Evolutionary conservation across 2,888 invertebrate species (phyloP), one percentile per base, ranked within the genome.

Genomic region (Watsonalla binaria): DNA sequence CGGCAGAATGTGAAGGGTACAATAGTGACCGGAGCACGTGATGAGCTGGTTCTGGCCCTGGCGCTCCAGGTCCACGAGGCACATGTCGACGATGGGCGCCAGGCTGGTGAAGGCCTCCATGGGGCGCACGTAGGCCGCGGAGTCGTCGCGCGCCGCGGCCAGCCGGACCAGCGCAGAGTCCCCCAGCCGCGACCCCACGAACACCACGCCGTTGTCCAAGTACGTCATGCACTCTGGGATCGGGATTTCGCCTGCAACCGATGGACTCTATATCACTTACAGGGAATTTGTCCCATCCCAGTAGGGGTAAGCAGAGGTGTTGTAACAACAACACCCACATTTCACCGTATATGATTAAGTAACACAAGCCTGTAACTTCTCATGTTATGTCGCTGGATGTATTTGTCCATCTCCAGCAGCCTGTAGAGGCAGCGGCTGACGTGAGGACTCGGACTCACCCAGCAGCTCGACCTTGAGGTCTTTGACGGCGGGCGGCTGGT

Each of bases 181-280:
- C 0, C 99, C 99, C 52, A 99, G 92, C 11, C 98, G 93, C 0
- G 99, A 99, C 0, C 99, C 99, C 66, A 99, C 94, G 78, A 96
- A 99, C 34, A 99, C 95, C 7, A 99, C 99, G 8, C 99, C 98
- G 84, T 99, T 99, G 86, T 99, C 99, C 60, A 99, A 90, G 84
- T 99, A 99, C 0, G 98, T 98, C 78, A 99, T 96, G 76, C 98
- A 98, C 81, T 99, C 99, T 0, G 99, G 98, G 58, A 98, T 98
- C 6, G 96, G 96, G 53, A 97, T 96, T 83, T 97, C 97, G 15
- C 96, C 95, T 94, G 73, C 0, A 45, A 55, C 51, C 51, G 49
- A 9, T 14, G 51, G 5, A 47, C 13, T 35, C 39, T 46, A 33
- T 14, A 34, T 8, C 0, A 37, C 33, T 52, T 14, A 14, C 15